Base-by-base conservation (phyloP, 2,888 invertebrate genomes). In the Lithosia quadra region DNA sequence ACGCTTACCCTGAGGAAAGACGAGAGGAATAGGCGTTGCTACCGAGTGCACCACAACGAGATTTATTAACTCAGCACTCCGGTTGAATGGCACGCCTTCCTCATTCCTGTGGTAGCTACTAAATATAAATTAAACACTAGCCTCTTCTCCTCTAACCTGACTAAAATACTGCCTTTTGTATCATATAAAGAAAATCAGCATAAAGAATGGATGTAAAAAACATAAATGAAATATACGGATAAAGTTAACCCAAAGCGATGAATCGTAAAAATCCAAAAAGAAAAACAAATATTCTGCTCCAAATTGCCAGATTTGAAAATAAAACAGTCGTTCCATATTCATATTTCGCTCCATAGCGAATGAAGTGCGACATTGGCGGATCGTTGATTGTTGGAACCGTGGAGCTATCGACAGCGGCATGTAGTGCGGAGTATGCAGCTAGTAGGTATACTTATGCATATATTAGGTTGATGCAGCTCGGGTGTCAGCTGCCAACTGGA, bases 401-500 rank as follows among this genome's bases (percentile, higher is more conserved):
- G 49, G 61, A 57, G 55, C 76, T 71, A 49, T 69, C 67, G 65
- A 60, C 60, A 15, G 15, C n/a, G 58, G 34, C 62, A 43, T 67
- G 43, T 43, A 43, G 49, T 11, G 11, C n/a, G 15, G 28, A 43
- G 58, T 49, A 49, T 36, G 15, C 24, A 43, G 56, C 33, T 60
- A 56, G 39, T 39, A 24, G 49, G n/a, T n/a, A n/a, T 49, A 49
- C 1, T 7, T 49, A 49, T 15, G 49, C 0, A 49, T 8, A 2
- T 36, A 36, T 0, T 33, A 58, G 61, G 36, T 36, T 11, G 13
- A 18, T 24, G 58, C 2, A 58, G 61, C 49, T 61, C 58, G 69
- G 61, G 65, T 70, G 78, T 75, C 80, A 76, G 76, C 74, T 73
- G 72, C 68, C 69, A 76, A 65, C 68, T 73, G 73, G 73, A 72